Evolutionary conservation across 2,113 vertebrate genomes (phyloP), one percentile per base, ranked within the genome.

Genomic region (Aleadryas rufinucha): DNA sequence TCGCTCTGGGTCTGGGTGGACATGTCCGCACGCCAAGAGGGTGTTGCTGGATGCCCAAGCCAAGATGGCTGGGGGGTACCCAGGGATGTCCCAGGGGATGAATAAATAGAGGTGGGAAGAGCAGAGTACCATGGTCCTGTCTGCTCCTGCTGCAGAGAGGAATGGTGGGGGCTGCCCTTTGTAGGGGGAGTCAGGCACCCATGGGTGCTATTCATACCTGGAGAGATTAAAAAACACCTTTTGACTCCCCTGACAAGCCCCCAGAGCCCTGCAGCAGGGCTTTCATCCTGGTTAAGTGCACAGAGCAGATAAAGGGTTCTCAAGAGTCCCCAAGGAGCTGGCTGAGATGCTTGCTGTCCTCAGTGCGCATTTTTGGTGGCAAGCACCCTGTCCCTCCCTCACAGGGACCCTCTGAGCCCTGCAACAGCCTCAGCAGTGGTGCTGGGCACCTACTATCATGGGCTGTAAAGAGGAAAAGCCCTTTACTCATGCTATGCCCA

Each of bases 11-110:
- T 80, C 5, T 0, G 95, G 95, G 86, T 80, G 92, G 92, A 90
- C 42, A 9, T 54, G 92, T 97, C 90, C 0, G 0, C 95, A 86
- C 41, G 0, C 83, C 91, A 90, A 97, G 96, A 92, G 56, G 76
- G 90, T 97, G 96, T 90, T 77, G 63, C 68, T 96, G 76, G 86
- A 95, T 94, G 71, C 79, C 63, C 92, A 68, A 41, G 27, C 17
- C 44, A 20, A 57, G 31, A 31, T 56, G 70, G 49, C 37, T 83
- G 56, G 49, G 39, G 47, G 35, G 41, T 70, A 14, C 57, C 71
- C 18, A 80, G 50, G 21, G 35, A 19, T 44, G 33, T 45, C 49
- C 70, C 11, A 5, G 11, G 12, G 28, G 13, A 4, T 61, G 37
- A 66, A 68, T 60, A 74, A 84, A 30, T 16, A 16, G 17, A 6